Evolutionary conservation across 2,113 vertebrate species (phyloP).

Genomic region (Channa argus): DNA sequence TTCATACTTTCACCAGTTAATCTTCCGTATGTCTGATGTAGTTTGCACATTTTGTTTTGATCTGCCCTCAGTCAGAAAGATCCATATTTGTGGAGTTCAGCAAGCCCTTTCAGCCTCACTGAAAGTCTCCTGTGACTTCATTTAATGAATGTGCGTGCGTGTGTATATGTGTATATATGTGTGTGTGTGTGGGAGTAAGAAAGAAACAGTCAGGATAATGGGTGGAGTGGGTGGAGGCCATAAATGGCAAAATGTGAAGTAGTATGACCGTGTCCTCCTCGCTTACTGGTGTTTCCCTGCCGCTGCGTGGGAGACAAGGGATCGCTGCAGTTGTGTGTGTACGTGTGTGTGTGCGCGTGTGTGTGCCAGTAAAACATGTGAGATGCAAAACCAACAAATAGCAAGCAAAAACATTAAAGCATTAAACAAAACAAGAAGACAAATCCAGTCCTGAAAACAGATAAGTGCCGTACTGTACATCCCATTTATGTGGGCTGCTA

Average conservation of each 20-base stretch:
- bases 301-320: slow-evolving; percentile 47
- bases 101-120: no score
- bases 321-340: slow-evolving; percentile 24
- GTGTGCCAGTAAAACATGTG: background rate
- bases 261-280: slow-evolving; percentile 24
- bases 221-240: slow-evolving; percentile 50
- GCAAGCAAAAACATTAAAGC: background rate
- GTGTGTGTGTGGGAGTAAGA: no score
- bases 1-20: no score
- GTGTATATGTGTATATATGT: background rate
- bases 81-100: background rate
- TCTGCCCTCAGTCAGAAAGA: background rate
- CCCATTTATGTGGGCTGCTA: background rate
- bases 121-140: slow-evolving; percentile 5
- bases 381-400: background rate
- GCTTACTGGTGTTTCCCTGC: slow-evolving; percentile 59
- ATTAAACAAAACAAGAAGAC: background rate
- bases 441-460: background rate
- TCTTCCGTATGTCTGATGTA: no score
- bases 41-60: background rate
- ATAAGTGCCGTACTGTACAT: background rate
- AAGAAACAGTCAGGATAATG: slow-evolving; percentile 15
- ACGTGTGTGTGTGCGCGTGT: background rate
- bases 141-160: background rate
- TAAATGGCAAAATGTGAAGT: slow-evolving; percentile 50